phyloP scores from a whole-genome alignment of 2,888 invertebrate genomes.

The Brenthis hecate region DNA sequence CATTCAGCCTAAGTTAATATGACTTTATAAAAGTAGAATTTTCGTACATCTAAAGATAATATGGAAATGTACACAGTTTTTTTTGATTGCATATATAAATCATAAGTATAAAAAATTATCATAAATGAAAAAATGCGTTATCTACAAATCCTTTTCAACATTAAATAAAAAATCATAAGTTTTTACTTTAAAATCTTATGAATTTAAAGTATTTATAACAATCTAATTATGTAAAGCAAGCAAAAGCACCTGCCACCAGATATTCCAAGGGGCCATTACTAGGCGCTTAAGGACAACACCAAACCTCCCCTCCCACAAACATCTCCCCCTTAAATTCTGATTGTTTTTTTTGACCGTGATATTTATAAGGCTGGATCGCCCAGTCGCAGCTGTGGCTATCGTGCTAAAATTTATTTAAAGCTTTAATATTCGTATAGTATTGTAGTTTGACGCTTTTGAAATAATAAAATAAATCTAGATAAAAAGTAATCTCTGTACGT shows the following conservation, averaged over 20 bases:
- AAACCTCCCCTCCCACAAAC: slow-evolving; percentile 57
- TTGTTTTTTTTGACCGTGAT: slow-evolving; percentile 31
- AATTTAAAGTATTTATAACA: too few relatives aligned
- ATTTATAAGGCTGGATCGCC: slow-evolving; percentile 33
- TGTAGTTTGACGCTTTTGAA: too few relatives aligned
- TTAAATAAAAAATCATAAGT: neutral
- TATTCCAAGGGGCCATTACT: slow-evolving; percentile 55
- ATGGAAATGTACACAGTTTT: too few relatives aligned
- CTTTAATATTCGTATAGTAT: too few relatives aligned
- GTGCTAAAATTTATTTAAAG: slow-evolving; percentile 42
- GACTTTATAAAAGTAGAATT: neutral
- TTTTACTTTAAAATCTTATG: too few relatives aligned
- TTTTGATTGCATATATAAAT: too few relatives aligned
- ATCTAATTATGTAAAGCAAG: neutral
- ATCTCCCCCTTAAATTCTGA: slow-evolving; percentile 46
- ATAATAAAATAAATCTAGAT: too few relatives aligned
- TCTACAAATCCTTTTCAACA: neutral
- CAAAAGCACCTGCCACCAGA: slow-evolving; percentile 48
- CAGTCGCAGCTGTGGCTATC: slow-evolving; percentile 37
- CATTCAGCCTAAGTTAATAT: neutral
- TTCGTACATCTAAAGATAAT: too few relatives aligned
- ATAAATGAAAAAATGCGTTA: too few relatives aligned
- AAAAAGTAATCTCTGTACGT: too few relatives aligned
- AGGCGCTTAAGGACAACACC: slow-evolving; percentile 51
- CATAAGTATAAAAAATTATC: too few relatives aligned